Evolutionary conservation across 2,888 invertebrate genomes (phyloP), one percentile per base, ranked within the genome.

Genomic region (Drosophila rubida): DNA sequence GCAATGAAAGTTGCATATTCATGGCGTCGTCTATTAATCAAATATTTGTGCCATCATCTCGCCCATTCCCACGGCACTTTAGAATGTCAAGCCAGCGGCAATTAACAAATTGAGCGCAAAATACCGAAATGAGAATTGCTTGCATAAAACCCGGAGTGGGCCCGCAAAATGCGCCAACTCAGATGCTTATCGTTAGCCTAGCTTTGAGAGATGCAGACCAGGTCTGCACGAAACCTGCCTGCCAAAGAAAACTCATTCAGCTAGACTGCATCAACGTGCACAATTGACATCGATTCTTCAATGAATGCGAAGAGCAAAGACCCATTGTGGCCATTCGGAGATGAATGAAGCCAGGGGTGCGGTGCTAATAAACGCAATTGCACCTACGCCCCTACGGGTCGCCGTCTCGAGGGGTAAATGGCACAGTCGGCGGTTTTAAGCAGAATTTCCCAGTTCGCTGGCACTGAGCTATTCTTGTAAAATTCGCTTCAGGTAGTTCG

Each of bases 341-440:
- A 75, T 73, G 75, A 80, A 78, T 81, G 79, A 78, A 78, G 50
- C 78, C 69, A 80, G 64, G 77, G 78, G 85, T 81, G 81, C 87
- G 73, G 80, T 87, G 81, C 87, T 83, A 88, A 90, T 90, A 89
- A 90, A 90, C 88, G 89, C 90, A 87, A 87, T 87, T 89, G 88
- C 87, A 89, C 81, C 87, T 88, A 88, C 87, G 80, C 81, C 83
- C 77, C 67, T 73, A 59, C 58, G 78, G 72, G 75, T 53, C 74
- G 42, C 13, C 35, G 13, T 37, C 13, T 61, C 51, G 54, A 32
- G 32, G 25, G 19, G 44, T 54, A 60, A 74, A 70, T 76, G 69
- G 68, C 80, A 59, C 87, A 70, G 89, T 88, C 89, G 89, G 88
- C 69, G 81, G 88, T 79, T 85, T 88, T 88, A 81, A 78, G 79